phyloP scores from a whole-genome alignment of 2,888 invertebrate species.

The Plebejus melissa region DNA sequence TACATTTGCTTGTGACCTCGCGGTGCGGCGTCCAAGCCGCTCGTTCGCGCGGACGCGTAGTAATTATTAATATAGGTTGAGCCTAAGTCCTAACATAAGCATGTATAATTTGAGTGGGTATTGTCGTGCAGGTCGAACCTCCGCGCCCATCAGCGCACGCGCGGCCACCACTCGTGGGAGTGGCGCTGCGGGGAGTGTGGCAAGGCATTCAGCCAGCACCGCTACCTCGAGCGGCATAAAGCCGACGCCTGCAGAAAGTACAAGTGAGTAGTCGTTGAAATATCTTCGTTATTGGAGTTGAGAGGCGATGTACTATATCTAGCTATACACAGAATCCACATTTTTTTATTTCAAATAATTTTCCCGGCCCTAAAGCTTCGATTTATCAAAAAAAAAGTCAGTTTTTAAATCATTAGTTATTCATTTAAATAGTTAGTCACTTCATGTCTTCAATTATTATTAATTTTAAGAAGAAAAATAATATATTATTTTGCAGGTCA shows the following conservation, averaged over 20 bases:
- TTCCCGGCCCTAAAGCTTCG: no score
- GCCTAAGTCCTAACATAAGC: not conserved
- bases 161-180: constrained; percentile 84
- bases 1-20: no score
- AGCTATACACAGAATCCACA: no score
- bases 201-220: constrained; percentile 84
- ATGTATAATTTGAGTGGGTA: not conserved
- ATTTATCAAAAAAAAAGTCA: no score
- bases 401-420: not conserved
- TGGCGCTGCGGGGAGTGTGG: constrained; percentile 82
- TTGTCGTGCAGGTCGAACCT: constrained; percentile 79
- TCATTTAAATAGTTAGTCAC: no score
- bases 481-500: not conserved
- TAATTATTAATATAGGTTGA: no score
- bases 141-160: constrained; percentile 84
- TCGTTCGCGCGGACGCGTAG: no score
- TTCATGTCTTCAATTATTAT: not conserved
- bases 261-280: constrained; percentile 47
- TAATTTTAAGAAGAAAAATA: not conserved
- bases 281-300: no score
- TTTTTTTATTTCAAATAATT: no score
- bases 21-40: no score
- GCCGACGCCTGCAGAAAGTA: constrained; percentile 83
- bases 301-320: no score
- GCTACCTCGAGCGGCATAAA: constrained; percentile 82